Evolutionary conservation across 2,888 invertebrate genomes (phyloP).

Genomic region (Scrobipalpa costella): DNA sequence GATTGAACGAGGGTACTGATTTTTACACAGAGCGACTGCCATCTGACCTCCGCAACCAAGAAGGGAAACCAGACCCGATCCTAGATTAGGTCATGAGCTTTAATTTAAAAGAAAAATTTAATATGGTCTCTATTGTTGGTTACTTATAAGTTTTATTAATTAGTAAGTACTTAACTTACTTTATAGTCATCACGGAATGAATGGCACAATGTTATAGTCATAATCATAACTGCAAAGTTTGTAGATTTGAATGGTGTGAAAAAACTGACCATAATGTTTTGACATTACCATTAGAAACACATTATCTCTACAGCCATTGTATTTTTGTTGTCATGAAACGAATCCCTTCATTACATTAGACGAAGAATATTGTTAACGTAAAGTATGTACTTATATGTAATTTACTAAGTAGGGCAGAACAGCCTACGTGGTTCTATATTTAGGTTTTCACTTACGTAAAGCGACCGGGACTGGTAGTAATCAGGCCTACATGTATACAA

Average conservation of each 20-base stretch:
- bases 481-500: neutral
- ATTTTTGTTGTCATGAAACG: neutral
- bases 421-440: neutral
- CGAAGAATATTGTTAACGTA: neutral
- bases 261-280: neutral
- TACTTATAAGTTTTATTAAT: too few species aligned
- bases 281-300: neutral
- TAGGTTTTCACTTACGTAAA: neutral
- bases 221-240: neutral
- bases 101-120: too few species aligned
- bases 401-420: neutral
- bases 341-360: slow-evolving; percentile 3
- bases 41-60: too few species aligned
- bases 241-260: neutral
- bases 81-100: too few species aligned
- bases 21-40: too few species aligned
- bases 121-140: too few species aligned
- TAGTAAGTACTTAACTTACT: too few species aligned
- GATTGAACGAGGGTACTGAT: too few species aligned
- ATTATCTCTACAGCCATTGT: neutral
- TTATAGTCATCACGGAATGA: neutral
- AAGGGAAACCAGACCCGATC: too few species aligned
- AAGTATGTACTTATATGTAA: neutral
- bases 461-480: neutral
- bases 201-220: neutral